Conservation (phyloP, 2,888 invertebrate species). For the Litoditis marina region DNA sequence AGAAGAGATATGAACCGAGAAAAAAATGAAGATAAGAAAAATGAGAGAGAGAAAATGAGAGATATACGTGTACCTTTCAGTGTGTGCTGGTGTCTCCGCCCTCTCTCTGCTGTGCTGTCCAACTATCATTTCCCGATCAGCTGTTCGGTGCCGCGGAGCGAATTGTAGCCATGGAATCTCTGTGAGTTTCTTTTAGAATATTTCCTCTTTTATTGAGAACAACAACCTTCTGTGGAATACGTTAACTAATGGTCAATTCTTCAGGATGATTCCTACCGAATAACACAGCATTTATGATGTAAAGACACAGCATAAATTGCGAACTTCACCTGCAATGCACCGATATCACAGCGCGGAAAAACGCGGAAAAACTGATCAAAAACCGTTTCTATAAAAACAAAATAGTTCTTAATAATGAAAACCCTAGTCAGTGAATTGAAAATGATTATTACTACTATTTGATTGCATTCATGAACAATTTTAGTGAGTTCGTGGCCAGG, state of each 20-base stretch:
- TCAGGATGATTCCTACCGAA: too few species aligned
- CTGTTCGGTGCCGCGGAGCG: slow-evolving; percentile 81
- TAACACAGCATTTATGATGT: too few species aligned
- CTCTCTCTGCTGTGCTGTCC: slow-evolving; percentile 33
- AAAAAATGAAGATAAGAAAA: too few species aligned
- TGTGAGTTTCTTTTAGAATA: slow-evolving; percentile 62
- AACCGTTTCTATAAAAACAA: slow-evolving; percentile 7
- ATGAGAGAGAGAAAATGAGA: too few species aligned
- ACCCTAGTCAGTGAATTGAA: too few species aligned
- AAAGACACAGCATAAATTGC: too few species aligned
- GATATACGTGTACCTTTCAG: too few species aligned
- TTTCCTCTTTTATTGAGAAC: not conserved
- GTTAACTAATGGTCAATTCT: not conserved
- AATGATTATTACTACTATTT: too few species aligned
- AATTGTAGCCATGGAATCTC: slow-evolving; percentile 86
- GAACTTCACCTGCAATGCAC: too few species aligned
- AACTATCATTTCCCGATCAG: slow-evolving; percentile 67
- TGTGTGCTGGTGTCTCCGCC: slow-evolving; percentile 11
- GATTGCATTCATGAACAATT: slow-evolving; percentile 15
- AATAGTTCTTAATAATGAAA: too few species aligned
- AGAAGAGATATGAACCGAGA: not conserved
- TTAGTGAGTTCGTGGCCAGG: slow-evolving; percentile 76
- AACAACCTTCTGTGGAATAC: not conserved
- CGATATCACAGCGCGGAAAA: too few species aligned
- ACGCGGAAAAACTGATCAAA: not conserved